Base-by-base conservation (phyloP, 2,797 vertebrate species). In the Poliocrania exsul region DNA sequence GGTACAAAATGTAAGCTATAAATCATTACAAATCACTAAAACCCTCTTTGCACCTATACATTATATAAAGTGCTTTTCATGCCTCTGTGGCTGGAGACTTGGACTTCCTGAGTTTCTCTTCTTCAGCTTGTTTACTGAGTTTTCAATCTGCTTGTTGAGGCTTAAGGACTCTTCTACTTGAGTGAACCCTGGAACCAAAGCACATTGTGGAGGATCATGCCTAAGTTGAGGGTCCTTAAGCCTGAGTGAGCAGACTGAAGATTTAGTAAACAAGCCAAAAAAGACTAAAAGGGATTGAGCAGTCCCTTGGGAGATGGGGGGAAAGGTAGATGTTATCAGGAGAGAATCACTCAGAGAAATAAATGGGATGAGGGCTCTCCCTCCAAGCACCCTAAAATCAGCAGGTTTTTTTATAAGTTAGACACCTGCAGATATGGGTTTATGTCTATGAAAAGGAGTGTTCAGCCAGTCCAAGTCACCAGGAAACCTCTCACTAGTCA, bases 141-240 rank as follows among this genome's bases (percentile, higher is more conserved):
- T 88, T 96, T 84, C 84, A 88, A 26, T 90, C 86, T 95, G 61
- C 81, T 93, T 92, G 73, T 95, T 89, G 70, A 81, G 53, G 78
- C 78, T 95, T 90, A 94, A 92, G 85, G 73, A 94, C 72, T 80
- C 88, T 94, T 88, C 81, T 54, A 13, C 46, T 64, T 88, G 74
- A 93, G 69, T 91, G 72, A 54, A 44, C 35, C 23, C 31, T 47
- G 71, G 54, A 94, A 95, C 77, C 50, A 69, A 92, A 93, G 75
- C 94, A 54, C 5, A 3, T 0, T 3, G 47, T 92, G 33, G 61
- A 87, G 89, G 78, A 93, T 77, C 64, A 81, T 77, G 80, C 70
- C 58, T 72, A 70, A 81, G 51, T 28, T 84, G 69, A 93, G 80
- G 58, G 86, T 88, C 35, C 77, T 95, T 96, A 86, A 91, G 81